Evolutionary conservation across 1,140 invertebrate genomes (phyloP).

Genomic region (Monochamus saltuarius): DNA sequence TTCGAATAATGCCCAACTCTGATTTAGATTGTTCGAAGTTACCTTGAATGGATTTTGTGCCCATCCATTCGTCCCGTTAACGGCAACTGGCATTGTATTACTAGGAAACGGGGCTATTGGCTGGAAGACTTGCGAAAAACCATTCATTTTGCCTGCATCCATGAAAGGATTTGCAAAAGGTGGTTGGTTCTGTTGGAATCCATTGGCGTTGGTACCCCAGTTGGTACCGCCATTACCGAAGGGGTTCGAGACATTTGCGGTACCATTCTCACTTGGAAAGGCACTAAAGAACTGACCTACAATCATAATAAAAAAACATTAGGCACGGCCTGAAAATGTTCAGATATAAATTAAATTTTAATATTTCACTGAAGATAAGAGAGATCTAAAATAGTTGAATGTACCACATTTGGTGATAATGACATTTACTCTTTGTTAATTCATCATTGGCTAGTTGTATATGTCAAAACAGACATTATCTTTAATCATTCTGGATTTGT

Average conservation of each 20-base stretch:
- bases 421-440: too few species aligned
- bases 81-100: constrained; percentile 23
- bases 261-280: constrained; percentile 34
- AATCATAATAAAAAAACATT: constrained; percentile 17
- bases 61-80: constrained; percentile 39
- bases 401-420: too few species aligned
- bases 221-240: constrained; percentile 24
- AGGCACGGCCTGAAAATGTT: too few species aligned
- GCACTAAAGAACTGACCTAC: constrained; percentile 47
- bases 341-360: too few species aligned
- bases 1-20: too few species aligned
- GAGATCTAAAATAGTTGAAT: too few species aligned
- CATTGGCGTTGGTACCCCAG: constrained; percentile 18
- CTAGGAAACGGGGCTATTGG: constrained; percentile 30
- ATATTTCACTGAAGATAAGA: too few species aligned
- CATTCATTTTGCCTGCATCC: constrained; percentile 36
- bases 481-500: too few species aligned
- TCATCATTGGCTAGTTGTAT: too few species aligned
- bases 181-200: constrained; percentile 22
- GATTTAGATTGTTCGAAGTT: too few species aligned
- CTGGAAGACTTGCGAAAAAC: constrained; percentile 40
- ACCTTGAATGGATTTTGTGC: constrained; percentile 49
- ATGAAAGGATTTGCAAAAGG: constrained; percentile 38
- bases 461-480: too few species aligned
- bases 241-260: constrained; percentile 33